These are phyloP conservation scores for Lutjanus argentimaculatus DNA, from an alignment of 2,797 vertebrate species.

Conservation along the genomic window DNA sequence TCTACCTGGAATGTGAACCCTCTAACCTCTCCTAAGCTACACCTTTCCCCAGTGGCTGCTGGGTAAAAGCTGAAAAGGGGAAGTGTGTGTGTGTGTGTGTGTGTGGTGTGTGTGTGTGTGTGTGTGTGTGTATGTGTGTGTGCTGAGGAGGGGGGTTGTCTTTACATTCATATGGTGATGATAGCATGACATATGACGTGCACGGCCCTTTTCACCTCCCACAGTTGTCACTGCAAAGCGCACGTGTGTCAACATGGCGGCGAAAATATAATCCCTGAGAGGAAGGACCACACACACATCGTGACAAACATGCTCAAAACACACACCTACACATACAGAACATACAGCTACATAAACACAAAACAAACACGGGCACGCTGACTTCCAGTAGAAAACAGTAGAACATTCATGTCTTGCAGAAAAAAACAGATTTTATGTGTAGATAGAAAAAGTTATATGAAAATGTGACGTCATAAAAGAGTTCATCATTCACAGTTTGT, in stretches of 20 bases:
- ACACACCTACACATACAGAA: slow-evolving; percentile 36
- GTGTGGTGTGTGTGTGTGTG: background rate
- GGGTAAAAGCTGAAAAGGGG: slow-evolving; percentile 4
- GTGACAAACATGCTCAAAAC: slow-evolving; percentile 37
- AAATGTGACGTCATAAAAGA: background rate
- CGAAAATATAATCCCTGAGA: slow-evolving; percentile 14
- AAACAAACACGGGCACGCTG: background rate
- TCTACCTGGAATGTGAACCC: slow-evolving; percentile 63
- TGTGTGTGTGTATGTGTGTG: slow-evolving; percentile 5
- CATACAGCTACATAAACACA: slow-evolving; percentile 43
- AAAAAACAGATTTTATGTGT: background rate
- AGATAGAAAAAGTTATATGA: background rate
- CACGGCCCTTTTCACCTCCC: slow-evolving; percentile 24
- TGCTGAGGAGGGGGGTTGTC: slow-evolving; percentile 3
- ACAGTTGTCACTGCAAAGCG: slow-evolving; percentile 30
- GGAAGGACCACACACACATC: slow-evolving; percentile 35
- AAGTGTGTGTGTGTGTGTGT: background rate
- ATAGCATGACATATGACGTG: slow-evolving; percentile 47
- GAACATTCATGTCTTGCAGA: background rate
- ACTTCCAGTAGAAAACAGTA: background rate
- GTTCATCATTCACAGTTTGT: background rate
- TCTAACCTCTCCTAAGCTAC: slow-evolving; percentile 18
- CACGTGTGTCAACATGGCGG: slow-evolving; percentile 59
- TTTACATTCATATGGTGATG: slow-evolving; percentile 23
- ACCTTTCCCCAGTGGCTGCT: slow-evolving; percentile 42